phyloP scores from a whole-genome alignment of 2,797 vertebrate species.

The Geotrypetes seraphini region DNA sequence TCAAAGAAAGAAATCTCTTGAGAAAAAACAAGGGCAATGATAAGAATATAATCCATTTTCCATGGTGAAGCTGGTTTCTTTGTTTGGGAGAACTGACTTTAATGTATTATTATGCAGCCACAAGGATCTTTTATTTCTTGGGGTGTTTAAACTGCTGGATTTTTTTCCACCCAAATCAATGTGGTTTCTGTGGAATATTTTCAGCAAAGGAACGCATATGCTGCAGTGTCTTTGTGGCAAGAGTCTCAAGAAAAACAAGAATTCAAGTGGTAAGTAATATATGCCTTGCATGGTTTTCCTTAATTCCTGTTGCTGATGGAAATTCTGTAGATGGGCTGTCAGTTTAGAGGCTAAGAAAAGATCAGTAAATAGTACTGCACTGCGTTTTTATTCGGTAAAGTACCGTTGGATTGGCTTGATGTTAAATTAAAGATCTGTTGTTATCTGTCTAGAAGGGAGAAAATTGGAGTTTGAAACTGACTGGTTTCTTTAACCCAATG shows the following conservation, averaged over 20 bases:
- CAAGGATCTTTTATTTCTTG: conserved; percentile 96
- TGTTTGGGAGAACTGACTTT: conserved; percentile 91
- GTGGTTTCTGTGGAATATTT: conserved; percentile 99
- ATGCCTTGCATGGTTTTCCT: conserved; percentile 44
- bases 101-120: conserved; percentile 98
- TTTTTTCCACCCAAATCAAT: conserved; percentile 99
- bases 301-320: conserved; percentile 39
- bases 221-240: conserved; percentile 99
- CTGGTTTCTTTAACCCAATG: neutral
- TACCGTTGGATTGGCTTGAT: conserved; percentile 25
- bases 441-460: conserved; percentile 20
- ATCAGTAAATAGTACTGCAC: conserved; percentile 40
- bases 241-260: conserved; percentile 99
- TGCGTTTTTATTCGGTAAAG: conserved; percentile 41
- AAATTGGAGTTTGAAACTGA: too few relatives aligned
- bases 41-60: conserved; percentile 82
- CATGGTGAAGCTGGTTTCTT: conserved; percentile 89
- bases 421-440: conserved; percentile 12
- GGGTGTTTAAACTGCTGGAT: conserved; percentile 99
- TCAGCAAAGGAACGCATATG: conserved; percentile 99
- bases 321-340: conserved; percentile 53
- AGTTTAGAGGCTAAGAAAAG: conserved; percentile 39
- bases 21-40: conserved; percentile 75
- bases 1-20: conserved; percentile 78
- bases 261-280: conserved; percentile 93